Evolutionary conservation across 2,797 vertebrate genomes (phyloP).

Genomic region (Gila robusta): DNA sequence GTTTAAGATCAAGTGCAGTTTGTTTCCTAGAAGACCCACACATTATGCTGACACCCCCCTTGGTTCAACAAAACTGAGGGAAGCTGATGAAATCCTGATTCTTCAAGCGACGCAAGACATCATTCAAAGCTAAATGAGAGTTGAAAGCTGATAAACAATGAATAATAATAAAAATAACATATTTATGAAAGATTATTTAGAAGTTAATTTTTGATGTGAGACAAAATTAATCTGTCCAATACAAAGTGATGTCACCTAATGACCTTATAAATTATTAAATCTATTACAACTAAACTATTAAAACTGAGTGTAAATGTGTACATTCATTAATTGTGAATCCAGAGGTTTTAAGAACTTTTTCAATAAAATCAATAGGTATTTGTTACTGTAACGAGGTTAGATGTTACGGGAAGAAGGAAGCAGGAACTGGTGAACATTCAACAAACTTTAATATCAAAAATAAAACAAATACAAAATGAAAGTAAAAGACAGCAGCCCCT

Average conservation of each 20-base stretch:
- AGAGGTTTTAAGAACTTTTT: not conserved
- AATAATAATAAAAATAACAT: not conserved
- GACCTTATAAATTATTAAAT: no score
- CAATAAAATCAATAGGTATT: no score
- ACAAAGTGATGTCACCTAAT: not conserved
- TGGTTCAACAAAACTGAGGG: not conserved
- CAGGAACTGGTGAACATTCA: no score
- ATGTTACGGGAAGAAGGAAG: no score
- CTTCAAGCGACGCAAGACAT: not conserved
- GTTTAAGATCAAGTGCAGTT: constrained; percentile 55
- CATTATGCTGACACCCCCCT: constrained; percentile 25
- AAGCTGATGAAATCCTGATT: not conserved
- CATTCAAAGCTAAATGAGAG: not conserved
- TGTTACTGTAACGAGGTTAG: no score
- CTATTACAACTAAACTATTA: not conserved
- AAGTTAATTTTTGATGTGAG: not conserved
- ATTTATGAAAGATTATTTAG: not conserved
- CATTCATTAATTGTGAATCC: not conserved
- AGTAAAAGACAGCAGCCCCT: no score
- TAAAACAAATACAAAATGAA: no score
- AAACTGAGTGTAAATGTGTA: not conserved
- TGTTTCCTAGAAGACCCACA: constrained; percentile 48
- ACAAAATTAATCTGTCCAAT: no score
- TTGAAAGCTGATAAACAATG: not conserved
- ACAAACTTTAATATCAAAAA: no score